These are phyloP conservation scores for Lampropteryx suffumata DNA, from an alignment of 2,888 invertebrate species.

Conservation along the genomic window DNA sequence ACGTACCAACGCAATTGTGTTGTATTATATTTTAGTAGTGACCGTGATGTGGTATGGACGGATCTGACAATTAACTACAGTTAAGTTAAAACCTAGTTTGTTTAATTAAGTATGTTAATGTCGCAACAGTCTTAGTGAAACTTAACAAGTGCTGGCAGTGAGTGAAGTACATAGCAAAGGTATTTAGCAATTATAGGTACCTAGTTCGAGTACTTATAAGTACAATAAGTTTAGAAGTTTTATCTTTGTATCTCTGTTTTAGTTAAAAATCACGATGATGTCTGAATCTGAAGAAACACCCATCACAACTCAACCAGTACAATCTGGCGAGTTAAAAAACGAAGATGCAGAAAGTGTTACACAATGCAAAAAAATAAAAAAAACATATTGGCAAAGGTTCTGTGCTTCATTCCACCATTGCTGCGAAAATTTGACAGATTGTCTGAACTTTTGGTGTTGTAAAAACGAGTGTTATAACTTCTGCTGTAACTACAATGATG, in stretches of 20 bases:
- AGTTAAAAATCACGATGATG: no score
- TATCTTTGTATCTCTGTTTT: no score
- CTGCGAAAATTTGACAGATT: conserved; percentile 5
- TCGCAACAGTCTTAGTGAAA: no score
- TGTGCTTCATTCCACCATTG: conserved; percentile 4
- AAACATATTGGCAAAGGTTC: conserved; percentile 11
- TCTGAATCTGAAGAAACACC: not conserved
- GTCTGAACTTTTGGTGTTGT: conserved; percentile 21
- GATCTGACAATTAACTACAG: no score
- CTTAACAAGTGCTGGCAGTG: not conserved
- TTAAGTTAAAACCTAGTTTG: no score
- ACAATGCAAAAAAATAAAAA: not conserved
- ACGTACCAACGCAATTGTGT: not conserved
- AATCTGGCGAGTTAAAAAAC: not conserved
- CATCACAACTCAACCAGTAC: conserved; percentile 1
- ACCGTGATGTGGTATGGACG: not conserved
- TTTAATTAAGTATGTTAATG: no score
- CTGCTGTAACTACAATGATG: conserved; percentile 13
- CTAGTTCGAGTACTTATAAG: no score
- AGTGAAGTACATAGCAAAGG: no score
- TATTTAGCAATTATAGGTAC: no score
- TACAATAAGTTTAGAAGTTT: no score
- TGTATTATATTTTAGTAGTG: conserved; percentile 6
- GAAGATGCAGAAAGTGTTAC: not conserved
- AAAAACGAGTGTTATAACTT: conserved; percentile 15